Evolutionary conservation across 2,113 vertebrate genomes (phyloP).

Genomic region (Sylvilagus bachmani): DNA sequence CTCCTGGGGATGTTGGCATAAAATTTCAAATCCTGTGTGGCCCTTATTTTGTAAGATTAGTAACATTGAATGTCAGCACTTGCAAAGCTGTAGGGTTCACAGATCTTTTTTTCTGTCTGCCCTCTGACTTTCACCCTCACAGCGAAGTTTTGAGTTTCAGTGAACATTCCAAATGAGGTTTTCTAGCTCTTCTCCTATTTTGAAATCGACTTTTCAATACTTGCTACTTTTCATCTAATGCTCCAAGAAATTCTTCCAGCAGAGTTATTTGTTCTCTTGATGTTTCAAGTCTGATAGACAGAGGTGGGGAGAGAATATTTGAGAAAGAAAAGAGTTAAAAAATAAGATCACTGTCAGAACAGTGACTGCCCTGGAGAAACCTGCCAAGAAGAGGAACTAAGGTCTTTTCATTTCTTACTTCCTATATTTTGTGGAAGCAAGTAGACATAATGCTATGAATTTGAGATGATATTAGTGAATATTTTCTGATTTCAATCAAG

Average conservation of each 20-base stretch:
- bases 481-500: slow-evolving; percentile 1
- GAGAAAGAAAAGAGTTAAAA: slow-evolving; percentile 67
- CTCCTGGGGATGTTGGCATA: neutral
- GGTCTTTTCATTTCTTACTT: slow-evolving; percentile 55
- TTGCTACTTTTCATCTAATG: slow-evolving; percentile 11
- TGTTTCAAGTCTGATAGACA: neutral
- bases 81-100: neutral
- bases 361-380: slow-evolving; percentile 42
- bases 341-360: slow-evolving; percentile 53
- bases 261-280: slow-evolving; percentile 40
- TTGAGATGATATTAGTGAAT: neutral
- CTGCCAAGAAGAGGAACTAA: slow-evolving; percentile 49
- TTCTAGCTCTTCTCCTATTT: neutral
- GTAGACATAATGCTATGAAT: neutral
- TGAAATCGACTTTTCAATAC: slow-evolving; percentile 43
- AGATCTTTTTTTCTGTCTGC: neutral
- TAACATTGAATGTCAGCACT: neutral
- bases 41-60: slow-evolving; percentile 14
- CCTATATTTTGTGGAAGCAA: neutral
- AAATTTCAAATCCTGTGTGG: neutral
- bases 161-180: neutral
- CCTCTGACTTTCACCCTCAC: neutral
- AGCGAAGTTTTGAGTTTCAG: slow-evolving; percentile 1
- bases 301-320: neutral
- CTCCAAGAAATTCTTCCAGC: slow-evolving; percentile 35